phyloP scores from a whole-genome alignment of 2,888 invertebrate genomes.

The Drosophila prostipennis region DNA sequence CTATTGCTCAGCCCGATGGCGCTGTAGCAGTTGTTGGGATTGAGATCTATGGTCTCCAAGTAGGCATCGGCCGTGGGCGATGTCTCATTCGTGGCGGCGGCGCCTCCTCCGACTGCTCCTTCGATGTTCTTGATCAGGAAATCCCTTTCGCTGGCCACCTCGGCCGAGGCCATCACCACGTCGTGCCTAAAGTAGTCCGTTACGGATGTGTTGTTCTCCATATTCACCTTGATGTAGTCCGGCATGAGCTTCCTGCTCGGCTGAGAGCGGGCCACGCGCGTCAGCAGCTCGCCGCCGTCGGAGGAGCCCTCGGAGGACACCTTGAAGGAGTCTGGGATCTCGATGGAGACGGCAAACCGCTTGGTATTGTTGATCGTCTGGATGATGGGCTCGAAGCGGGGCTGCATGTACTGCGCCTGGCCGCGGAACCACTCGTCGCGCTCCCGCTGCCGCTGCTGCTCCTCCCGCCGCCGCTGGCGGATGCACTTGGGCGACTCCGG shows the following conservation, averaged over 20 bases:
- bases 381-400: slow-evolving; percentile 1
- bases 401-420: slow-evolving; percentile 3
- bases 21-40: slow-evolving; percentile 4
- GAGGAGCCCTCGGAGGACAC: slow-evolving; percentile 1
- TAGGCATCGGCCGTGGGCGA: not conserved
- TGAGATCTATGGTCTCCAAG: slow-evolving; percentile 2
- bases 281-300: not conserved
- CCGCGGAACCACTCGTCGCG: slow-evolving; percentile 8
- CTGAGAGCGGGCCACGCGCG: slow-evolving; percentile 1
- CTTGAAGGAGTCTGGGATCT: slow-evolving; percentile 2
- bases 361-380: not conserved
- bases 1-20: slow-evolving; percentile 1
- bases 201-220: not conserved
- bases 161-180: slow-evolving; percentile 2
- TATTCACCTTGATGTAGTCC: not conserved
- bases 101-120: not conserved
- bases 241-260: not conserved
- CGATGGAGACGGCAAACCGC: not conserved
- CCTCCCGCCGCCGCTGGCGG: slow-evolving; percentile 2
- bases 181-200: slow-evolving; percentile 14
- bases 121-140: slow-evolving; percentile 6
- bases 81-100: not conserved
- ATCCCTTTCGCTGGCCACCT: slow-evolving; percentile 1
- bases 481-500: slow-evolving; percentile 6
- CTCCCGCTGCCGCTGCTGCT: slow-evolving; percentile 6